A percentile compares a stretch with the other conserved stretches of the same genome.
phyloP scores from a whole-genome alignment of 2,113 vertebrate genomes.

The Semnornis frantzii region DNA sequence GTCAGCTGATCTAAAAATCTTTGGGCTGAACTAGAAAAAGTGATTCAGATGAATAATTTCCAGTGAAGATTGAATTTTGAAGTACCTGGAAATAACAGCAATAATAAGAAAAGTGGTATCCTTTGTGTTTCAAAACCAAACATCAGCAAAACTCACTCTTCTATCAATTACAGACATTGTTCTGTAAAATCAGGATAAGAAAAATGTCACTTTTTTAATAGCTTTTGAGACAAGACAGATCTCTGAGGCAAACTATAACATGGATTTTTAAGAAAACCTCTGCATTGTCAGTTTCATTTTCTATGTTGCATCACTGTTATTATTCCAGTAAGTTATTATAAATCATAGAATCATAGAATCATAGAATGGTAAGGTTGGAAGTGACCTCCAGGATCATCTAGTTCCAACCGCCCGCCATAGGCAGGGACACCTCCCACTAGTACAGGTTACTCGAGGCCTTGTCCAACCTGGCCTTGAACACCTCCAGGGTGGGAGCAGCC shows the following conservation, averaged over 20 bases:
- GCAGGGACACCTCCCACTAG: too few species aligned
- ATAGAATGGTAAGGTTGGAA: too few species aligned
- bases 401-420: too few species aligned
- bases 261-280: background rate
- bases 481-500: too few species aligned
- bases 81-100: background rate
- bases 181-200: background rate
- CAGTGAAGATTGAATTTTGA: background rate
- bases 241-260: background rate
- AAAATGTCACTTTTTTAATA: background rate
- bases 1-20: background rate
- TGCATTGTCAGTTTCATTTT: background rate
- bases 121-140: background rate
- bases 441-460: too few species aligned
- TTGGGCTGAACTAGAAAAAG: background rate
- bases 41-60: background rate
- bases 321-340: background rate
- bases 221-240: background rate
- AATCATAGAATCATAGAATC: too few species aligned
- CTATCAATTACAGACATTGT: background rate
- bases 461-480: too few species aligned
- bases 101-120: background rate
- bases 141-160: rapidly evolving
- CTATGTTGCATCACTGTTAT: rapidly evolving
- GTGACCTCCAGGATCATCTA: too few species aligned